Percentiles rank a stretch among this genome's conserved stretches.
Evolutionary conservation across 2,797 vertebrate species (phyloP).

Genomic region (Centropyge bicolor): DNA sequence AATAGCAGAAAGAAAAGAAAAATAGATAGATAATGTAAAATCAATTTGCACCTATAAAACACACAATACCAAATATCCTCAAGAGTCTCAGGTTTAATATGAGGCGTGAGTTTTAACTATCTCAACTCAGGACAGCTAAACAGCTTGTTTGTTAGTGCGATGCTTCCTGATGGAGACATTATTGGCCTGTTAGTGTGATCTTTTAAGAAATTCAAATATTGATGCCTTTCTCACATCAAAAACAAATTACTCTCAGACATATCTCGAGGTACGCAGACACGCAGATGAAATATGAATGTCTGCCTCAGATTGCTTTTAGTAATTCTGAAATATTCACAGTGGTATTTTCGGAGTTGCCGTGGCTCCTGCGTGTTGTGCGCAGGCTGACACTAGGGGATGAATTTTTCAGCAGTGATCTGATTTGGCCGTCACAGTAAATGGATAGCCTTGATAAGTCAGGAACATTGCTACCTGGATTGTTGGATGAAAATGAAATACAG

Average conservation of each 20-base stretch:
- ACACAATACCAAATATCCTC: not conserved
- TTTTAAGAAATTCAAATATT: conserved; percentile 81
- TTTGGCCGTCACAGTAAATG: conserved; percentile 69
- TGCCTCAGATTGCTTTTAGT: conserved; percentile 85
- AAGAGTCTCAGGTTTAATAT: conserved; percentile 7
- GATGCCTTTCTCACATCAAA: conserved; percentile 75
- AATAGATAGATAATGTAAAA: no score
- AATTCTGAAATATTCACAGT: conserved; percentile 85
- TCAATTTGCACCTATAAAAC: no score
- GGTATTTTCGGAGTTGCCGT: conserved; percentile 58
- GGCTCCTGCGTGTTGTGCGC: conserved; percentile 51
- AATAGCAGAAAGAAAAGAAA: no score
- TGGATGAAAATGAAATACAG: conserved; percentile 58
- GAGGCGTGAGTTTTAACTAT: conserved; percentile 5
- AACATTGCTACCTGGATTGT: conserved; percentile 63
- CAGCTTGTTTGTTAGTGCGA: conserved; percentile 46
- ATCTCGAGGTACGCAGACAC: conserved; percentile 64
- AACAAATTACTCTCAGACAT: conserved; percentile 79
- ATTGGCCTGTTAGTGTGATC: conserved; percentile 52
- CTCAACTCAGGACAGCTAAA: conserved; percentile 27
- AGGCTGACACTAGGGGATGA: conserved; percentile 64
- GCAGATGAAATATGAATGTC: conserved; percentile 82
- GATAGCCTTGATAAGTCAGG: conserved; percentile 66
- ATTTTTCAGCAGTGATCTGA: conserved; percentile 72
- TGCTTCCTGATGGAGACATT: conserved; percentile 49